These are phyloP conservation scores for Elephas maximus DNA, from an alignment of 2,113 vertebrate genomes.

Conservation along the genomic window DNA sequence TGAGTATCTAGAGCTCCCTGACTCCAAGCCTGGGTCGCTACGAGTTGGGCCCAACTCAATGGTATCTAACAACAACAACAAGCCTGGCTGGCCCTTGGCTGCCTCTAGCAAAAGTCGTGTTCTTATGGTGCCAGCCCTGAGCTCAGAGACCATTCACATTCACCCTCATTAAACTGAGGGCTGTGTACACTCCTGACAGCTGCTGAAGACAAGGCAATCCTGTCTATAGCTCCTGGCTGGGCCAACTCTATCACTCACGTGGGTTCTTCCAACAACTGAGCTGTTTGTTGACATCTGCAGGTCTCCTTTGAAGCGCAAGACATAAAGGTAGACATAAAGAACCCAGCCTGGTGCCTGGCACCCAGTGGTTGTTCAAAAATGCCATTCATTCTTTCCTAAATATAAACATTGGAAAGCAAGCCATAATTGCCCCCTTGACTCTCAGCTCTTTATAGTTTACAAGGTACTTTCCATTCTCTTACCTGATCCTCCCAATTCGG, in stretches of 20 bases:
- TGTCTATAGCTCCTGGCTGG: accelerated
- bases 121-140: not conserved
- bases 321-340: not conserved
- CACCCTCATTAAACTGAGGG: not conserved
- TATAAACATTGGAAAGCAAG: not conserved
- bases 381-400: not conserved
- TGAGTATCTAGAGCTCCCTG: not conserved
- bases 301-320: not conserved
- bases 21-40: too few relatives aligned
- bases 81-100: not conserved
- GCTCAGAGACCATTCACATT: accelerated
- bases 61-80: too few relatives aligned
- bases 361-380: not conserved
- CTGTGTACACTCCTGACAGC: not conserved
- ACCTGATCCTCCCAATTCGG: not conserved
- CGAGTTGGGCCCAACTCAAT: too few relatives aligned
- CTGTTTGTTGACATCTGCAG: not conserved
- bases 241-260: not conserved
- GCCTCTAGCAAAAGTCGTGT: not conserved
- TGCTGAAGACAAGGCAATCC: not conserved
- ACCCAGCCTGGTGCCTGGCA: too few relatives aligned
- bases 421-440: not conserved
- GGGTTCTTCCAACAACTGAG: not conserved
- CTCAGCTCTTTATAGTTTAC: not conserved
- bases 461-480: not conserved